Base-by-base conservation (phyloP, 2,888 invertebrate species). In the Acanthosepion pharaonis region DNA sequence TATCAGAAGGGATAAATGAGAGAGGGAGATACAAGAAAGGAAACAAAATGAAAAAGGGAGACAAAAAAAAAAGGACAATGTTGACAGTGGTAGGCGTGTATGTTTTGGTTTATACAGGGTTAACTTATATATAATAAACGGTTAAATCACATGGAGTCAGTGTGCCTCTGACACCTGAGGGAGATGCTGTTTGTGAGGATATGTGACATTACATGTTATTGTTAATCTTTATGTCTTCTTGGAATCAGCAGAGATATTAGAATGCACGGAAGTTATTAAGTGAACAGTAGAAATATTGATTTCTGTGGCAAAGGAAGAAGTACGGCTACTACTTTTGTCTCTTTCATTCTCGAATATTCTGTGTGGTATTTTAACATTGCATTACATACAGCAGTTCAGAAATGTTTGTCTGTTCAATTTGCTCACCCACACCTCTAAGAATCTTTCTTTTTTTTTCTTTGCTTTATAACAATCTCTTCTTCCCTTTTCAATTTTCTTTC, bases 231-330 rank as follows among this genome's bases (percentile, higher is more conserved):
- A 11, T 78, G 11, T 15, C 33, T 78, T 78, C 78, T n/a, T 53
- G n/a, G 93, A 53, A 93, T 93, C 93, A 53, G 93, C 93, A 51
- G 53, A 53, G 93, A 93, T 93, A 93, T 93, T 93, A 93, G 51
- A 93, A 93, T 93, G 93, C 53, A 93, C 51, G 93, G 51, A 93
- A 93, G 93, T 93, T 93, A 93, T 93, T 33, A 93, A 93, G 93
- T 93, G 93, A 93, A 93, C 93, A 53, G 93, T 93, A 28, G 93
- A 33, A 78, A n/a, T 93, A 93, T 93, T 93, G 93, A 93, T 93
- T 93, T 93, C 53, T 93, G 93, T 51, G 93, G 49, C 53, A n/a
- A 78, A 78, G n/a, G 78, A 78, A 78, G n/a, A 78, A 78, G 33
- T 33, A n/a, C 78, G n/a, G 78, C 78, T 78, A 78, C 78, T 78